Conservation (phyloP, 2,113 vertebrate species). For the Aramus guarauna region DNA sequence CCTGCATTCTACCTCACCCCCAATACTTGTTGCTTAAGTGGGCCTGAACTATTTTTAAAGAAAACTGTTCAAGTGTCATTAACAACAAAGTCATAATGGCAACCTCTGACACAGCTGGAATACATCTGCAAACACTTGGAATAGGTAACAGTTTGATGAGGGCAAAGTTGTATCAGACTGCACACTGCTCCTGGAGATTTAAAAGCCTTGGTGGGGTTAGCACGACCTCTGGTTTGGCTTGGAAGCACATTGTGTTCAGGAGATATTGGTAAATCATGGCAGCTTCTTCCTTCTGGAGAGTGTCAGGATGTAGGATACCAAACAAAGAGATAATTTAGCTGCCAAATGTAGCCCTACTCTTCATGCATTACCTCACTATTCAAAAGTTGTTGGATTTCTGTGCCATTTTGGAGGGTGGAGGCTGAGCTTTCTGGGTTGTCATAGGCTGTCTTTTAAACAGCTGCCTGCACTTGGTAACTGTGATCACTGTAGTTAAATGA, state of each 20-base stretch:
- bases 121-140: constrained; percentile 46
- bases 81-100: constrained; percentile 15
- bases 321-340: background rate
- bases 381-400: background rate
- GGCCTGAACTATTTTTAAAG: constrained; percentile 4
- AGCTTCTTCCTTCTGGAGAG: background rate
- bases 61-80: constrained; percentile 8
- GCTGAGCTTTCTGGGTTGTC: background rate
- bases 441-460: background rate
- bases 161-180: background rate
- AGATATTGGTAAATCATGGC: background rate
- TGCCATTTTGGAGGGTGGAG: background rate
- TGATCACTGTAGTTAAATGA: constrained; percentile 11
- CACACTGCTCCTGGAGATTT: background rate
- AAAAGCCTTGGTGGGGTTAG: background rate
- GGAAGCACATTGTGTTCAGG: background rate
- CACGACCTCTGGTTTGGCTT: background rate
- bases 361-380: background rate
- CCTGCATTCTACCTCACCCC: background rate
- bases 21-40: background rate
- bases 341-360: background rate
- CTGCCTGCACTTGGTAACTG: background rate
- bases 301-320: background rate
- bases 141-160: constrained; percentile 53
- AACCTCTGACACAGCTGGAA: constrained; percentile 22